Percentiles rank a stretch among this genome's conserved stretches.
These are phyloP conservation scores for Diplosoma virens DNA, from an alignment of 23 tunicate genomes.

Conservation along the genomic window DNA sequence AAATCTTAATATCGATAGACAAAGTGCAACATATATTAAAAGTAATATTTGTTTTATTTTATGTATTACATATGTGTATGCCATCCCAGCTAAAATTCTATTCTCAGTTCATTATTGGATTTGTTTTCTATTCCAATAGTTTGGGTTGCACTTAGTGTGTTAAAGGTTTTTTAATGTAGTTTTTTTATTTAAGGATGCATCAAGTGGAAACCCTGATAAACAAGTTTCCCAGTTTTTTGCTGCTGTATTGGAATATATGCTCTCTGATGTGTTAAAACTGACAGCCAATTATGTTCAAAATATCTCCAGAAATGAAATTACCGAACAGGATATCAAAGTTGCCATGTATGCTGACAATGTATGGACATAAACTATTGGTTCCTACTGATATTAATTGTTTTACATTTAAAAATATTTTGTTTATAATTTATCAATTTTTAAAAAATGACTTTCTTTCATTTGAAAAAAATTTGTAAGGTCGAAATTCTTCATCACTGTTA, in stretches of 20 bases:
- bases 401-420: too few species aligned
- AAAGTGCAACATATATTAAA: slow-evolving; percentile 87
- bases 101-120: too few species aligned
- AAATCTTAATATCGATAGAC: slow-evolving; percentile 67
- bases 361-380: too few species aligned
- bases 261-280: slow-evolving; percentile 70
- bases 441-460: too few species aligned
- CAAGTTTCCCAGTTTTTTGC: slow-evolving; percentile 74
- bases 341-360: slow-evolving; percentile 96
- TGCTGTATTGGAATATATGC: slow-evolving; percentile 80
- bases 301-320: slow-evolving; percentile 52
- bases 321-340: slow-evolving; percentile 80
- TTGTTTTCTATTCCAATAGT: too few species aligned
- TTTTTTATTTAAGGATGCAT: slow-evolving; percentile 33
- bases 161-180: too few species aligned
- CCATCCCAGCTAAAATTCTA: too few species aligned
- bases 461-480: too few species aligned
- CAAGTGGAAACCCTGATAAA: slow-evolving; percentile 52
- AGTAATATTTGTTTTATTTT: slow-evolving; percentile 15
- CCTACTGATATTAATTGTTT: too few species aligned
- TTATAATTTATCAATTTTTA: too few species aligned
- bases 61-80: background rate
- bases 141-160: too few species aligned
- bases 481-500: too few species aligned
- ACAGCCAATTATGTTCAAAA: slow-evolving; percentile 81